phyloP scores from a whole-genome alignment of 2,113 vertebrate genomes.

The Chamaea fasciata region DNA sequence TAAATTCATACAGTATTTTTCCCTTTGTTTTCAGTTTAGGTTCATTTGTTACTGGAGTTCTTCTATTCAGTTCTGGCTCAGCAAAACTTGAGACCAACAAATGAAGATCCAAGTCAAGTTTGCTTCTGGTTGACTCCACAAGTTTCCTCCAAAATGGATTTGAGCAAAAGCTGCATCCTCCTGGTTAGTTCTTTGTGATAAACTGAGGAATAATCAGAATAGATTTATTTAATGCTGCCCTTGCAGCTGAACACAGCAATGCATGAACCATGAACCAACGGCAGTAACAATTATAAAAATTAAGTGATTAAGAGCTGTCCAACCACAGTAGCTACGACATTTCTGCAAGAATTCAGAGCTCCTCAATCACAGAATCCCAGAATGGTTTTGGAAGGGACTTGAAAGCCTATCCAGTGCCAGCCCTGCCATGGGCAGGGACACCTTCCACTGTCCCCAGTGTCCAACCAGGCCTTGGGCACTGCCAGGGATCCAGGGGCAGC shows the following conservation, averaged over 20 bases:
- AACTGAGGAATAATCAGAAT: background rate
- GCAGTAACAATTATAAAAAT: background rate
- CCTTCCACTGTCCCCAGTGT: background rate
- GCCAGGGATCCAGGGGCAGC: background rate
- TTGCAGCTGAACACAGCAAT: background rate
- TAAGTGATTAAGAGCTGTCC: background rate
- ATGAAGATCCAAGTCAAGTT: background rate
- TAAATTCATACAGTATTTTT: background rate
- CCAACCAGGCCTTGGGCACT: background rate
- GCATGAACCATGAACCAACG: background rate
- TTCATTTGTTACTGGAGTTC: background rate
- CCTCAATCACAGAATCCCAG: background rate
- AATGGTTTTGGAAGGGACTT: fast-evolving
- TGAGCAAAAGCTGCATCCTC: background rate
- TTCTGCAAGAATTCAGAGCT: background rate
- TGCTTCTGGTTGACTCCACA: background rate
- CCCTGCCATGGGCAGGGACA: background rate
- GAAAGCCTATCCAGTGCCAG: fast-evolving
- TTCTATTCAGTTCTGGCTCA: background rate
- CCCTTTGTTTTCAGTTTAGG: background rate
- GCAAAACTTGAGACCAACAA: background rate
- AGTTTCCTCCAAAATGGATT: background rate
- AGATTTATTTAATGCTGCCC: background rate
- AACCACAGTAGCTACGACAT: background rate
- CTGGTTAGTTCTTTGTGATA: background rate